A percentile compares a stretch with the other conserved stretches of the same genome.
phyloP scores from a whole-genome alignment of 2,888 invertebrate genomes.

The Lepidocyrtinus sp. region DNA sequence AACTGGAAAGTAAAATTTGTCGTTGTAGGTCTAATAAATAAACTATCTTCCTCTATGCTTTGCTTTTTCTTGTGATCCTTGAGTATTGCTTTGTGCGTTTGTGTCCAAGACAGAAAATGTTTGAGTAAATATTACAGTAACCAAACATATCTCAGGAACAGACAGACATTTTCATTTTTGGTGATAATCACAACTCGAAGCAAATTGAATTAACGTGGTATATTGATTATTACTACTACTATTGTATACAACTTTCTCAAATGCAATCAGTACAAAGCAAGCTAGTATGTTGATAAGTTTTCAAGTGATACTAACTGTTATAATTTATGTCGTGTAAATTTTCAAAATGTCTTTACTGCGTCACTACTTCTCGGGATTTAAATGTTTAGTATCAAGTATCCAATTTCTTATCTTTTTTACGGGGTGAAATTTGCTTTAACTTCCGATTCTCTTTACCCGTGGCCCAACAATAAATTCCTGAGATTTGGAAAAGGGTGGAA shows the following conservation, averaged over 20 bases:
- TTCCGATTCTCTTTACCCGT: background rate
- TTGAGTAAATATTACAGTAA: conserved; percentile 27
- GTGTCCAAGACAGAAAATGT: background rate
- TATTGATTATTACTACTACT: too few relatives aligned
- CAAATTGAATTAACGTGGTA: background rate
- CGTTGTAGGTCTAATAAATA: conserved; percentile 54
- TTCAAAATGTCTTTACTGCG: too few relatives aligned
- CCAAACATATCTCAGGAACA: conserved; percentile 36
- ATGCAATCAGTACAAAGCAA: too few relatives aligned
- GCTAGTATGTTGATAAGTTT: too few relatives aligned
- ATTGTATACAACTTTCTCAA: too few relatives aligned
- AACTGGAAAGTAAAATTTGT: conserved; percentile 54
- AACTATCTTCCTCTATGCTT: conserved; percentile 46
- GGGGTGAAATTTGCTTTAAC: background rate
- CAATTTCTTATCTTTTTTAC: background rate
- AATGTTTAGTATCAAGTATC: background rate
- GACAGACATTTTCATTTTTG: conserved; percentile 54
- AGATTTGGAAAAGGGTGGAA: conserved; percentile 48
- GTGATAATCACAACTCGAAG: conserved; percentile 44
- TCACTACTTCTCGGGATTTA: background rate
- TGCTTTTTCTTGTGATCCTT: conserved; percentile 18
- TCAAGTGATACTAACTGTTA: too few relatives aligned
- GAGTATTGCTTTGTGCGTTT: background rate
- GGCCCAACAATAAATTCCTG: background rate
- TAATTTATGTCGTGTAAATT: too few relatives aligned